phyloP scores from a whole-genome alignment of 2,888 invertebrate species.

The Mayetiola destructor region DNA sequence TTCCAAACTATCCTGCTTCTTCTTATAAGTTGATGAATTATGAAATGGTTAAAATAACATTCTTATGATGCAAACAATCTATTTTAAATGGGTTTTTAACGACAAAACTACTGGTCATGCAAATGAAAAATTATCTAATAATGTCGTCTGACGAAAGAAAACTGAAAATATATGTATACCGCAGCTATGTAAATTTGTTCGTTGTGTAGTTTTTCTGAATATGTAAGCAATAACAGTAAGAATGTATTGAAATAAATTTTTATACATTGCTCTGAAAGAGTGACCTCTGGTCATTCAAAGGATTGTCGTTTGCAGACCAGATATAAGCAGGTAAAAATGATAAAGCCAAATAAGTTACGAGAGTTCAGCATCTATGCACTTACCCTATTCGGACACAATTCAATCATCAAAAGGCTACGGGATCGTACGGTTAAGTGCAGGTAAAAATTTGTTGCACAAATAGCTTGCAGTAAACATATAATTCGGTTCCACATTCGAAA shows the following conservation, averaged over 20 bases:
- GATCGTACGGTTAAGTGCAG: slow-evolving; percentile 8
- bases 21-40: too few relatives aligned
- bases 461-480: background rate
- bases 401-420: background rate
- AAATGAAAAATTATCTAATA: too few relatives aligned
- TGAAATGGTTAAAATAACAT: too few relatives aligned
- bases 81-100: too few relatives aligned
- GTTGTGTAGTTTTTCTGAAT: background rate
- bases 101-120: too few relatives aligned
- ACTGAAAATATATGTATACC: too few relatives aligned
- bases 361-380: slow-evolving; percentile 7
- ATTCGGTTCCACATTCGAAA: too few relatives aligned
- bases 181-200: slow-evolving; percentile 4
- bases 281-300: slow-evolving; percentile 10
- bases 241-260: background rate
- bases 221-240: background rate
- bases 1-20: too few relatives aligned
- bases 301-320: background rate
- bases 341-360: background rate
- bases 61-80: too few relatives aligned
- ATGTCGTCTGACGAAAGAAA: too few relatives aligned
- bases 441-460: slow-evolving; percentile 5
- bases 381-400: slow-evolving; percentile 8
- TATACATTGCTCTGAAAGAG: background rate
- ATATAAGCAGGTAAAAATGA: slow-evolving; percentile 2